These are phyloP conservation scores for Lacanobia wlatinum DNA, from an alignment of 2,888 invertebrate species.

Conservation along the genomic window DNA sequence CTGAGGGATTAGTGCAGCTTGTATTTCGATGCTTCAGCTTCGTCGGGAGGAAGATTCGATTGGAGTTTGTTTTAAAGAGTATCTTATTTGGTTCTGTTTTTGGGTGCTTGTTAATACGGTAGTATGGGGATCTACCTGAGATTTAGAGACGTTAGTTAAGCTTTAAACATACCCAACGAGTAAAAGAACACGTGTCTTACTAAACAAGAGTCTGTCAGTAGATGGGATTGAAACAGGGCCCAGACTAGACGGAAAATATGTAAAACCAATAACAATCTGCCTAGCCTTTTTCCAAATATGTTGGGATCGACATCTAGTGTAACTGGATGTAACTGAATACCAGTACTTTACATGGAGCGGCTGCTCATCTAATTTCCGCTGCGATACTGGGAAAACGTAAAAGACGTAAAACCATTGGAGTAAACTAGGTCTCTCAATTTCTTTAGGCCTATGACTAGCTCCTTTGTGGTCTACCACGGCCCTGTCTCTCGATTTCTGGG, in stretches of 20 bases:
- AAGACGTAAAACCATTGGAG: too few species aligned
- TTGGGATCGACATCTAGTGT: background rate
- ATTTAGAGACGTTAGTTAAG: background rate
- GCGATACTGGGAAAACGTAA: too few species aligned
- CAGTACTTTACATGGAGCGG: too few species aligned
- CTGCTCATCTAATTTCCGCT: too few species aligned
- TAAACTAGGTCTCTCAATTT: too few species aligned
- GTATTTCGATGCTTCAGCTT: constrained; percentile 42
- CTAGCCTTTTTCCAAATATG: too few species aligned
- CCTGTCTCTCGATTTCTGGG: too few species aligned
- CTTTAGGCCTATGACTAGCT: too few species aligned
- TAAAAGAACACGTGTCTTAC: too few species aligned
- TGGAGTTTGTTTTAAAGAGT: constrained; percentile 29
- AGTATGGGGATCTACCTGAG: background rate
- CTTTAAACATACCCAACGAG: background rate
- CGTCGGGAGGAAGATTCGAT: constrained; percentile 38
- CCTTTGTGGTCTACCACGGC: too few species aligned
- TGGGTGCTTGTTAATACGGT: background rate
- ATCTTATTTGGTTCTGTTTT: constrained; percentile 2
- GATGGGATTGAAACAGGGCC: background rate
- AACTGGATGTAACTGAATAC: background rate
- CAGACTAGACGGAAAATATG: background rate
- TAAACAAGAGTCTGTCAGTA: too few species aligned
- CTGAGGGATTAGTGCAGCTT: constrained; percentile 65
- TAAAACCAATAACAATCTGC: background rate